Base-by-base conservation (phyloP, 2,888 invertebrate genomes). In the Yponomeuta sedellus region DNA sequence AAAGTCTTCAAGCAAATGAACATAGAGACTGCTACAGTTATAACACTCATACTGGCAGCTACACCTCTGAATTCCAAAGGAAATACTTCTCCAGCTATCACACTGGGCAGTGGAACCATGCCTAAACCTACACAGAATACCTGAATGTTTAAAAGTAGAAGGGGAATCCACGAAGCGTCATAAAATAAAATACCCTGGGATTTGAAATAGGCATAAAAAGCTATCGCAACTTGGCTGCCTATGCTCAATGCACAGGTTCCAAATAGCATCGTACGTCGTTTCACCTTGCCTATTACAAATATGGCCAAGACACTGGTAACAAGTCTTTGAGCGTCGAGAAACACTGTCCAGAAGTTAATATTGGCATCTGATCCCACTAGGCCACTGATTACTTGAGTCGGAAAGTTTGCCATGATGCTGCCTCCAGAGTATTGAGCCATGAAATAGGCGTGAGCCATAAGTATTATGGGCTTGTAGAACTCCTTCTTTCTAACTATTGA, bases 1-100 rank as follows among this genome's bases (percentile, higher is more conserved):
- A 92, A 93, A 0, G 92, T 92, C 80, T 95, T 94, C 1, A 95
- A 91, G 10, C 93, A 92, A 3, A 92, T 20, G 73, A 95, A 95
- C 70, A 93, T 92, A 62, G 93, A 88, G 1, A 88, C 73, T 61
- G 93, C 93, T 25, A 92, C 90, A 2, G 92, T 88, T 56, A 92
- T 89, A 25, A 93, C 83, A 16, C 93, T 92, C 11, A 94, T 82
- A 0, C 93, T 94, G 1, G 94, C 92, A 1, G 94, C 94, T 0
- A 93, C 79, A 28, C 93, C 93, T 66, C 94, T 86, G 64, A 92
- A 92, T 64, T 91, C 88, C 28, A 92, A 82, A 1, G 94, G 92
- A 70, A 94, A 94, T 0, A 95, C 86, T 75, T 95, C 95, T 0
- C 94, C 94, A 52, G 93, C 92, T 81, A 95, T 92, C 6, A 94